Evolutionary conservation across 2,888 invertebrate genomes (phyloP).

Genomic region (Epirrhoe tristata): DNA sequence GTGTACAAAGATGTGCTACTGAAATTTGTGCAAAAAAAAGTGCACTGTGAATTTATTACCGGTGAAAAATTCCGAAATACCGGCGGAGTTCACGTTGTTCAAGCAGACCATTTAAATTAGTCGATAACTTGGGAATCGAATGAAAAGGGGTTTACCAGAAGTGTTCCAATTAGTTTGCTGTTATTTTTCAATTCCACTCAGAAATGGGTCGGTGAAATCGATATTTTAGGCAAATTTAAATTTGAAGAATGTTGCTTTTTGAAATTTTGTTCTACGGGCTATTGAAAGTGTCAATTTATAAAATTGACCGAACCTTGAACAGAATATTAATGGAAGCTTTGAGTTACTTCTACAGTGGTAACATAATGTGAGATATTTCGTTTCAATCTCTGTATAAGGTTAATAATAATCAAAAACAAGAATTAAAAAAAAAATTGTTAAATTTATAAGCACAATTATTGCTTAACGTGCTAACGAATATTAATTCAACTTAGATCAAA

Average conservation of each 20-base stretch:
- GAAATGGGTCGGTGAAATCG: slow-evolving; percentile 71
- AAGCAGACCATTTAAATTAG: slow-evolving; percentile 83
- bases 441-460: slow-evolving; percentile 40
- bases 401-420: too few species aligned
- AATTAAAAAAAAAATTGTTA: too few species aligned
- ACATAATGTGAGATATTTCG: too few species aligned
- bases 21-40: neutral
- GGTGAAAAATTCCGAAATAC: slow-evolving; percentile 66
- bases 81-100: slow-evolving; percentile 64
- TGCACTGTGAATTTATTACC: slow-evolving; percentile 50
- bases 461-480: slow-evolving; percentile 55
- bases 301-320: neutral
- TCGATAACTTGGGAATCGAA: slow-evolving; percentile 80
- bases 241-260: slow-evolving; percentile 30
- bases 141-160: slow-evolving; percentile 80
- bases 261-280: neutral
- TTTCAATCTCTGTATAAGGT: too few species aligned
- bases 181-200: slow-evolving; percentile 81
- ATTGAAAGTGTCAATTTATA: neutral
- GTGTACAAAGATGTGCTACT: neutral
- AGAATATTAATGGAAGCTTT: neutral
- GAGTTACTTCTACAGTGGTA: neutral
- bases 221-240: slow-evolving; percentile 40
- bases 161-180: slow-evolving; percentile 83
- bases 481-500: slow-evolving; percentile 51